Conservation (phyloP, 2,113 vertebrate species). For the Nothoprocta pentlandii region DNA sequence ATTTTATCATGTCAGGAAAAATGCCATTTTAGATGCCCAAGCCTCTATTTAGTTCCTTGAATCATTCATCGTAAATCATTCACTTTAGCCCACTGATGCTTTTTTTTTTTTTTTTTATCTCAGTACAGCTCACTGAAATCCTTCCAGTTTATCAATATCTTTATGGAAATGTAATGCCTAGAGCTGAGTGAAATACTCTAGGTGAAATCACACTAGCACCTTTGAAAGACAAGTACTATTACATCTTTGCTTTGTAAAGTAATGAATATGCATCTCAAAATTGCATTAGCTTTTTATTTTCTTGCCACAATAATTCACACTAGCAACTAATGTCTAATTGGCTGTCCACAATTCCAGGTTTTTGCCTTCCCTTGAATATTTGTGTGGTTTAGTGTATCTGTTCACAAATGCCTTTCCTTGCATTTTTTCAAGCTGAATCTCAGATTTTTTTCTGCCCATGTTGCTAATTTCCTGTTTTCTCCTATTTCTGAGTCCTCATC, state of each 20-base stretch:
- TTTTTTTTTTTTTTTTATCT: not conserved
- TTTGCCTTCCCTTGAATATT: not conserved
- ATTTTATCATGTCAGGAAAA: not conserved
- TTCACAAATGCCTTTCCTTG: not conserved
- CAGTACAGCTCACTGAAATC: not conserved
- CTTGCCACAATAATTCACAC: not conserved
- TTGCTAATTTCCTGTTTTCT: not conserved
- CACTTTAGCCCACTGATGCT: fast-evolving
- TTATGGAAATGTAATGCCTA: not conserved
- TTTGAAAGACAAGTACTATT: not conserved
- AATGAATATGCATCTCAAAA: not conserved
- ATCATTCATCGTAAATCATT: not conserved
- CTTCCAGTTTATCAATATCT: not conserved
- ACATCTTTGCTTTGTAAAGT: not conserved
- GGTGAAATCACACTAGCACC: not conserved
- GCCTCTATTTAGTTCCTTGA: not conserved
- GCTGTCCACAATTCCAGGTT: not conserved
- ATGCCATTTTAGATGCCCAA: not conserved
- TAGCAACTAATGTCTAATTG: not conserved
- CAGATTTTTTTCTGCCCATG: not conserved
- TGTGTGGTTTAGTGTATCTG: not conserved
- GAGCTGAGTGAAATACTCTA: not conserved
- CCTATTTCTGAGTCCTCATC: not conserved
- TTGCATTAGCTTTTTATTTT: not conserved
- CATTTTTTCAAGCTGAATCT: not conserved